Conservation (phyloP, 2,888 invertebrate species). For the Saturnia japonica region DNA sequence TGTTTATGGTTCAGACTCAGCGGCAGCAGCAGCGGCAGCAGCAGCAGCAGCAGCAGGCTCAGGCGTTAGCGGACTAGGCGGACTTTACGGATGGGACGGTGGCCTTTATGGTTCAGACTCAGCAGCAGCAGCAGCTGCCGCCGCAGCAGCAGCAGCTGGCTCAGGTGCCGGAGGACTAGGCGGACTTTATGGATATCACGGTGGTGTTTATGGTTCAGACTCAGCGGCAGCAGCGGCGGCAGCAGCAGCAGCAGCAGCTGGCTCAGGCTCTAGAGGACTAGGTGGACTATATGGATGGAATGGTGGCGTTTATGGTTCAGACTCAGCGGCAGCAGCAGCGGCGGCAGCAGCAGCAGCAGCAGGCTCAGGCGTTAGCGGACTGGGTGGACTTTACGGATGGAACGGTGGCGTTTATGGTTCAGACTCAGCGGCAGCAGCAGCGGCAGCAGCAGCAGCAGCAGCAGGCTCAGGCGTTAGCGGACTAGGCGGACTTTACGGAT, state of each 20-base stretch:
- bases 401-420: not conserved
- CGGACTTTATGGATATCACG: no score
- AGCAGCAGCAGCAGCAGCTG: not conserved
- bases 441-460: constrained; percentile 6
- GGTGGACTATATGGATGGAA: not conserved
- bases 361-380: not conserved
- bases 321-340: constrained; percentile 20
- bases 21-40: no score
- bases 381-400: not conserved
- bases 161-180: no score
- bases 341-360: constrained; percentile 21
- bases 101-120: not conserved
- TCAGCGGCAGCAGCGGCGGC: constrained; percentile 16
- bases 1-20: no score
- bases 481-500: not conserved
- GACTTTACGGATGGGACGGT: not conserved
- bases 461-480: constrained; percentile 17
- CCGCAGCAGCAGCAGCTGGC: constrained; percentile 13
- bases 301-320: constrained; percentile 6
- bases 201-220: not conserved
- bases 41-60: no score
- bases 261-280: not conserved
- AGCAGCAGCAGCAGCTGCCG: constrained; percentile 15
- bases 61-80: no score
- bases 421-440: not conserved